Evolutionary conservation across 1,140 invertebrate genomes (phyloP).

Genomic region (Adelges cooleyi): DNA sequence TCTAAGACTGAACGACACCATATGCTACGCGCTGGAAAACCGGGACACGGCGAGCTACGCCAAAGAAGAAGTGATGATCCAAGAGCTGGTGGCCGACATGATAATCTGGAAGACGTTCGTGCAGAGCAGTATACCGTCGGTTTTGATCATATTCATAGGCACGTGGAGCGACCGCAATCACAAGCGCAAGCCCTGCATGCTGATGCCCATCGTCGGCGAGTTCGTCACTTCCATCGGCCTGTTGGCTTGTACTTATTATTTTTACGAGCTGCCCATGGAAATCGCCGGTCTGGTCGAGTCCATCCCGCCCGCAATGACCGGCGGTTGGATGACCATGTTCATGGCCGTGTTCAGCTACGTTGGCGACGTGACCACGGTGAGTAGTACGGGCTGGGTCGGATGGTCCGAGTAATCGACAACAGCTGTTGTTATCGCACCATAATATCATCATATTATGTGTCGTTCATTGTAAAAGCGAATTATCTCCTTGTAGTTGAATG

Average conservation of each 20-base stretch:
- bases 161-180: constrained; percentile 42
- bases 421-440: too few relatives aligned
- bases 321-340: constrained; percentile 77
- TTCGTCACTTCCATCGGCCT: constrained; percentile 62
- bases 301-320: constrained; percentile 63
- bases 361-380: constrained; percentile 61
- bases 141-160: constrained; percentile 65
- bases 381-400: too few relatives aligned
- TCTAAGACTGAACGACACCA: constrained; percentile 51
- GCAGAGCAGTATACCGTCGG: constrained; percentile 58
- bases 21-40: constrained; percentile 58
- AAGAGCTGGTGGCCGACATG: constrained; percentile 62
- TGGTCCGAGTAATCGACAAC: too few relatives aligned
- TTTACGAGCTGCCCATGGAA: constrained; percentile 53
- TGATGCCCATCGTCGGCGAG: constrained; percentile 69
- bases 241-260: constrained; percentile 66
- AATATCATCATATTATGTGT: too few relatives aligned
- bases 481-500: too few relatives aligned
- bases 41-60: constrained; percentile 59
- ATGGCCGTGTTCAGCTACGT: constrained; percentile 85
- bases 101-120: constrained; percentile 68
- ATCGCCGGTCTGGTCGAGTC: constrained; percentile 60
- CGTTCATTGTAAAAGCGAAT: too few relatives aligned
- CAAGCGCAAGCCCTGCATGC: constrained; percentile 69
- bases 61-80: constrained; percentile 53